Evolutionary conservation across 2,797 vertebrate species (phyloP).

Genomic region (Myotis planiceps): DNA sequence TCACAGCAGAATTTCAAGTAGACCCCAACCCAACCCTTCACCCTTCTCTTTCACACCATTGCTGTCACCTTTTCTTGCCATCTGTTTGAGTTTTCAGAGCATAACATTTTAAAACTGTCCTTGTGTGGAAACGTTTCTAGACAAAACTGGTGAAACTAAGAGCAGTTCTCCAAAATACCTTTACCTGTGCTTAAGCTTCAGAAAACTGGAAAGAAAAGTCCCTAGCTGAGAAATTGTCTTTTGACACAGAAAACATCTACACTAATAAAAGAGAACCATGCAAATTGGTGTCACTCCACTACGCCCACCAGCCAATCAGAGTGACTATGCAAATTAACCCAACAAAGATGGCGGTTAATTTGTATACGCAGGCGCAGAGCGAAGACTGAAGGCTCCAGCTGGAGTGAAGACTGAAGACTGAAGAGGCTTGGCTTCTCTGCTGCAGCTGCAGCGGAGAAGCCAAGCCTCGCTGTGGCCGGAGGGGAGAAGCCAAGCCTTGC

Average conservation of each 20-base stretch:
- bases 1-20: background rate
- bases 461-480: too few species aligned
- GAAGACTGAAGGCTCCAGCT: too few species aligned
- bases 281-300: too few species aligned
- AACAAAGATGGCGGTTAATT: too few species aligned
- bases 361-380: too few species aligned
- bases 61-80: background rate
- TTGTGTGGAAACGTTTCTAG: background rate
- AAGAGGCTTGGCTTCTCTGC: too few species aligned
- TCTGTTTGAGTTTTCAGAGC: conserved; percentile 52
- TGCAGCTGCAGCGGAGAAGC: too few species aligned
- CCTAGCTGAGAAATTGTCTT: background rate
- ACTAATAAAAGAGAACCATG: too few species aligned
- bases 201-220: background rate
- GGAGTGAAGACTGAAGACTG: too few species aligned
- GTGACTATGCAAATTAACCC: too few species aligned
- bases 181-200: background rate
- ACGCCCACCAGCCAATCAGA: too few species aligned
- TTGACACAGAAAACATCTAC: background rate
- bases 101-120: background rate
- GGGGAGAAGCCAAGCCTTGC: too few species aligned
- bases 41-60: background rate
- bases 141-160: background rate
- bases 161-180: background rate
- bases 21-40: background rate